Conservation (phyloP, 2,113 vertebrate species). For the Channa argus region DNA sequence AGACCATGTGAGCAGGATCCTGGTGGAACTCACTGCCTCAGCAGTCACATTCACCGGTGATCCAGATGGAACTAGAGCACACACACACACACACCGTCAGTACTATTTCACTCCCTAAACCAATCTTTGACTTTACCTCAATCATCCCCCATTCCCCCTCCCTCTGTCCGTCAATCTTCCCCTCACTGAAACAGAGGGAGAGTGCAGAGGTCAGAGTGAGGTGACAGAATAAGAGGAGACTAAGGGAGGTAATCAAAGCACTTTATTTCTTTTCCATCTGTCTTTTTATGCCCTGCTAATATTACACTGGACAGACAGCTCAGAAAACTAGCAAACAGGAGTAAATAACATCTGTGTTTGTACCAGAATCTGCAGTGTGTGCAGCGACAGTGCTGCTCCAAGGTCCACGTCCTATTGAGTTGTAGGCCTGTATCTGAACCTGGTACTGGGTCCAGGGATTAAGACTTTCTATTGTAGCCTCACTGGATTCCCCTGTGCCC, state of each 20-base stretch:
- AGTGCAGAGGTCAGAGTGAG: constrained; percentile 43
- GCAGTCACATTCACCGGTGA: constrained; percentile 91
- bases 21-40: constrained; percentile 92
- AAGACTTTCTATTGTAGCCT: constrained; percentile 88
- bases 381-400: constrained; percentile 88
- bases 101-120: constrained; percentile 42
- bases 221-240: constrained; percentile 38
- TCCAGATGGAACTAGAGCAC: constrained; percentile 89
- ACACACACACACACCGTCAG: constrained; percentile 55
- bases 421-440: constrained; percentile 93
- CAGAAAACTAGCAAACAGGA: constrained; percentile 29
- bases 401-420: constrained; percentile 92
- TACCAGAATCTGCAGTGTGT: constrained; percentile 91
- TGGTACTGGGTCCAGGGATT: constrained; percentile 92
- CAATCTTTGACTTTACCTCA: constrained; percentile 60
- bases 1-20: constrained; percentile 92
- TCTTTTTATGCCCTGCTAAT: constrained; percentile 34
- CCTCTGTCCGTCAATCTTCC: constrained; percentile 40
- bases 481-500: constrained; percentile 68
- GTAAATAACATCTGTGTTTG: constrained; percentile 30
- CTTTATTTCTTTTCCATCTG: constrained; percentile 42
- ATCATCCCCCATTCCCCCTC: constrained; percentile 39
- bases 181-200: constrained; percentile 41
- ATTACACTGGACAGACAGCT: constrained; percentile 13
- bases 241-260: constrained; percentile 50